Evolutionary conservation across 1,140 invertebrate genomes (phyloP).

Genomic region (Neotoxoptera formosana): DNA sequence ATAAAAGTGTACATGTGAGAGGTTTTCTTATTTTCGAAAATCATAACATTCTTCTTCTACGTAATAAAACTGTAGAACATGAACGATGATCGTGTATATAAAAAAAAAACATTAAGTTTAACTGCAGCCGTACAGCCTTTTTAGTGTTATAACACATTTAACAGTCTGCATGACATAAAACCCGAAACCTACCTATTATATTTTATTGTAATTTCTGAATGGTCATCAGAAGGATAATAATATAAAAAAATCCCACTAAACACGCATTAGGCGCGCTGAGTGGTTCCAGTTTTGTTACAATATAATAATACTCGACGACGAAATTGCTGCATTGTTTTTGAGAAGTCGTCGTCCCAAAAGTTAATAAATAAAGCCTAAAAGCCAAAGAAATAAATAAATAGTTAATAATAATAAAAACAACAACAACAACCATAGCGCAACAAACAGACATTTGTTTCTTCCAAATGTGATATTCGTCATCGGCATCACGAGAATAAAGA

Average conservation of each 20-base stretch:
- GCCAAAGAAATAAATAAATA: neutral
- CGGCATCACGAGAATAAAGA: neutral
- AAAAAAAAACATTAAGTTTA: neutral
- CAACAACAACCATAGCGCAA: neutral
- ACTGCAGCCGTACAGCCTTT: neutral
- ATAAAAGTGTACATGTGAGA: neutral
- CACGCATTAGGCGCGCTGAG: neutral
- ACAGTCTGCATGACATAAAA: neutral
- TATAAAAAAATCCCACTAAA: neutral
- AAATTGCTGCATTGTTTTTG: neutral
- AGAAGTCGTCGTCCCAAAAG: neutral
- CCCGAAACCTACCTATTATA: neutral
- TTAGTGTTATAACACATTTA: neutral
- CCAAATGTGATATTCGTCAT: constrained; percentile 27
- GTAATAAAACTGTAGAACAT: neutral
- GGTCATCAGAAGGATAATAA: neutral
- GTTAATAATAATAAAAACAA: neutral
- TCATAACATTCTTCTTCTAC: neutral
- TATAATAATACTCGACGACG: neutral
- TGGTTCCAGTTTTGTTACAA: neutral
- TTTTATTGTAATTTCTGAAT: neutral
- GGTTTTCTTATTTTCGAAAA: neutral
- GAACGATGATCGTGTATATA: neutral
- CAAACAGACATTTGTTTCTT: constrained; percentile 40
- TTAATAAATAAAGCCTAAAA: neutral